These are phyloP conservation scores for Dromius quadrimaculatus DNA, from an alignment of 2,888 invertebrate species.

Conservation along the genomic window DNA sequence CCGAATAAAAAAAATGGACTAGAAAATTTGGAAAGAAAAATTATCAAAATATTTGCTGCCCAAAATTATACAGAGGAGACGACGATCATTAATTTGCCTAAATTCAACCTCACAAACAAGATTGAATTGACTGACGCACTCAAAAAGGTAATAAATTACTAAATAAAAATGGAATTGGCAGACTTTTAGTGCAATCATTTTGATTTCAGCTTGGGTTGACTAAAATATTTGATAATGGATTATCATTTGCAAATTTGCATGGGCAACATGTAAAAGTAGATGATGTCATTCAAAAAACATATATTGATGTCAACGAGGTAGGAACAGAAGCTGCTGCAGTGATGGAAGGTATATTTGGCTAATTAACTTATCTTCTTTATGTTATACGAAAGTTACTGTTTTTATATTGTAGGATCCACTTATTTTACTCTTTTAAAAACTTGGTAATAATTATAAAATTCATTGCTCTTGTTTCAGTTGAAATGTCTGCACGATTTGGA, in stretches of 20 bases:
- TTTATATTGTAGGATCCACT: too few relatives aligned
- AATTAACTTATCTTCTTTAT: neutral
- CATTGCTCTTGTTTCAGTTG: constrained; percentile 14
- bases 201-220: constrained; percentile 42
- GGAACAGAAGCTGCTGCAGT: constrained; percentile 54
- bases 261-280: constrained; percentile 24
- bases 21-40: neutral
- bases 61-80: neutral
- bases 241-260: constrained; percentile 1
- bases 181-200: constrained; percentile 11
- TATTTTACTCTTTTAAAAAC: neutral
- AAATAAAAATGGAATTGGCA: neutral
- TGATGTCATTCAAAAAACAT: constrained; percentile 50
- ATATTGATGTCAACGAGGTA: constrained; percentile 52
- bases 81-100: constrained; percentile 16
- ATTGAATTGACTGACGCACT: constrained; percentile 10
- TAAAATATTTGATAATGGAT: constrained; percentile 30
- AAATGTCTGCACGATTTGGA: constrained; percentile 13
- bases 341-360: constrained; percentile 42
- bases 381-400: too few relatives aligned
- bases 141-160: constrained; percentile 11
- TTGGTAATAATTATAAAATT: neutral
- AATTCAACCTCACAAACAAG: constrained; percentile 25
- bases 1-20: constrained; percentile 31
- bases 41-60: neutral